Conservation (phyloP, 2,797 vertebrate genomes). For the Acanthurus tractus region DNA sequence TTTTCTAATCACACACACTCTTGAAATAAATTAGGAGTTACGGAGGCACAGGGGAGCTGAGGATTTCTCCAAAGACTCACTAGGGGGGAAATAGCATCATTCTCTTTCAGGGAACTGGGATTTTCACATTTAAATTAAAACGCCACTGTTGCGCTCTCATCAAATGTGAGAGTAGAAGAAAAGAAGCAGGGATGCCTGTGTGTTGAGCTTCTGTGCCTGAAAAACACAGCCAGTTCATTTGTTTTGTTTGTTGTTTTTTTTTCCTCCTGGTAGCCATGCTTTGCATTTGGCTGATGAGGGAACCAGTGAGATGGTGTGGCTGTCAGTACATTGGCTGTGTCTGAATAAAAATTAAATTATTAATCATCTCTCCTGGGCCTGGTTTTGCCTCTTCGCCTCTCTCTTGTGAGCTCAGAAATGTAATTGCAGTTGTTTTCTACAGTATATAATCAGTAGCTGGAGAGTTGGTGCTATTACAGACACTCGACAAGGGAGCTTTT, state of each 20-base stretch:
- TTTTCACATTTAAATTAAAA: constrained; percentile 82
- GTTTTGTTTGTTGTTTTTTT: not conserved
- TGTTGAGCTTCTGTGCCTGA: constrained; percentile 30
- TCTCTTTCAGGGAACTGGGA: constrained; percentile 73
- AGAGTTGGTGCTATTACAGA: constrained; percentile 73
- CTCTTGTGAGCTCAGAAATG: constrained; percentile 76
- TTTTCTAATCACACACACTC: constrained; percentile 84
- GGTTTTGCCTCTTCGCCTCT: constrained; percentile 72
- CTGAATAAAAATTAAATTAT: constrained; percentile 79
- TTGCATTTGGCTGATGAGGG: constrained; percentile 61
- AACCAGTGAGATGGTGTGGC: constrained; percentile 58
- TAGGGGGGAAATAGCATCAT: constrained; percentile 76
- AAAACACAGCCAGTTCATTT: constrained; percentile 41
- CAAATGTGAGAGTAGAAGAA: constrained; percentile 63
- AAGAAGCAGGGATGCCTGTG: constrained; percentile 38
- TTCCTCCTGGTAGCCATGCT: constrained; percentile 51
- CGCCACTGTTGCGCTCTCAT: constrained; percentile 64
- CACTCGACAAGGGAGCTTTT: constrained; percentile 78
- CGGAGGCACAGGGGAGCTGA: constrained; percentile 76
- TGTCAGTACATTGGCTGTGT: constrained; percentile 70
- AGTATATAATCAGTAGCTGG: constrained; percentile 76
- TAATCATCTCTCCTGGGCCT: constrained; percentile 81
- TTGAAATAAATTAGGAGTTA: constrained; percentile 86
- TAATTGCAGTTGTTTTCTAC: constrained; percentile 84
- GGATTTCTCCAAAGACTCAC: constrained; percentile 79